Base-by-base conservation (phyloP, 2,797 vertebrate genomes). In the Sciaenops ocellatus region DNA sequence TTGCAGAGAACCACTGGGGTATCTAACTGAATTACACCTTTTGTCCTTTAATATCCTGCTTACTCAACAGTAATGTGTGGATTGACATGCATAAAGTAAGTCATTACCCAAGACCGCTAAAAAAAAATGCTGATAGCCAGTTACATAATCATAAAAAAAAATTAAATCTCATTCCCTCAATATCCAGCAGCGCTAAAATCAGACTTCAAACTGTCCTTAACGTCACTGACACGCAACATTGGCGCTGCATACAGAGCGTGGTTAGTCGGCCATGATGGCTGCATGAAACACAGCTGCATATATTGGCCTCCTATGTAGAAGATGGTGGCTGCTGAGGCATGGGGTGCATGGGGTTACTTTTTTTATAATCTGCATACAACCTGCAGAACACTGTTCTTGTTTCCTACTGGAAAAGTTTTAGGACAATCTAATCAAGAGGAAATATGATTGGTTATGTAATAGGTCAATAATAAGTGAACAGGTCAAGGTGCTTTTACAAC, bases 141-240 rank as follows among this genome's bases (percentile, higher is more conserved):
- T 76, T 78, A 61, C 62, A 76, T 66, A 76, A 74, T 59, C 50
- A 65, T 85, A 78, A 87, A 38, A 34, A 34, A 8, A 78, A 60
- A 50, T 76, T 30, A 38, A 66, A 75, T 73, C 63, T 68, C 67
- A 57, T 68, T 70, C 22, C 47, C 30, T 72, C 64, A 28, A 50
- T 87, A 69, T 78, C 22, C 74, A 65, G 63, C 56, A 54, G 30
- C 0, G 2, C 54, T 78, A 46, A 79, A 78, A 41, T 59, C 17
- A 52, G 59, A 75, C 72, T 59, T 72, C 54, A 81, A 69, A 73
- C 57, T 65, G 59, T 46, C 65, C 69, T 64, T 68, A 75, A 61
- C 48, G 44, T 71, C 69, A 69, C 46, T 83, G 42, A 75, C 66
- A 71, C 6, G 16, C 55, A 66, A 68, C 73, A 59, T 15, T 74